A percentile compares a stretch with the other conserved stretches of the same genome.
phyloP scores from a whole-genome alignment of 2,113 vertebrate species.

The Corvus moneduloides region DNA sequence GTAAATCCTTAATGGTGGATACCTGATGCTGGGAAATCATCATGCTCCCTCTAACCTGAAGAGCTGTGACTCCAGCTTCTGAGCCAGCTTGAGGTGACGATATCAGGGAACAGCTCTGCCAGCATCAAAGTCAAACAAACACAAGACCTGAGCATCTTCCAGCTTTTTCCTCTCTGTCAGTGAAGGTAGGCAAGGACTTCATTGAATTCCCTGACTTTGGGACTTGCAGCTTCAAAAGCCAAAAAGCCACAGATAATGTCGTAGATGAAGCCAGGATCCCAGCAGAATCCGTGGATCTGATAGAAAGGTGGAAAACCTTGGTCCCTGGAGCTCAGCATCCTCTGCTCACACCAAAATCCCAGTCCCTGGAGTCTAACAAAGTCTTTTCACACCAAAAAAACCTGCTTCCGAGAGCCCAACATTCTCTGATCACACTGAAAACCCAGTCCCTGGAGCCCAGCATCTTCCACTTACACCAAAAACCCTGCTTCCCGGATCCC shows the following conservation, averaged over 20 bases:
- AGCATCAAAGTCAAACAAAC: not conserved
- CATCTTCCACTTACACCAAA: not conserved
- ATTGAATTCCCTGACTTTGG: not conserved
- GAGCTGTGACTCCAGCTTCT: not conserved
- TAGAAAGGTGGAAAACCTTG: not conserved
- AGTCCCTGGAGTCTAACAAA: not conserved
- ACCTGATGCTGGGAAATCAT: not conserved
- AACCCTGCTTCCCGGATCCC: not conserved
- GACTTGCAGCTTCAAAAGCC: not conserved
- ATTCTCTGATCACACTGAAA: not conserved
- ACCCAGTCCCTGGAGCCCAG: not conserved
- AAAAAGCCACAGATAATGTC: not conserved
- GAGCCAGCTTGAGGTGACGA: fast-evolving
- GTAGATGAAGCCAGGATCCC: not conserved
- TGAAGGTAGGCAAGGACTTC: not conserved
- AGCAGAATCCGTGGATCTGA: not conserved
- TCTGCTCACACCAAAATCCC: not conserved
- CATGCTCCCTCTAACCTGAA: not conserved
- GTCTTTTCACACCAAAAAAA: no score
- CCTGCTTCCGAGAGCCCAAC: not conserved
- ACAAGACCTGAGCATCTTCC: not conserved
- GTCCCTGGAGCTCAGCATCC: not conserved
- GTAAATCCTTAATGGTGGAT: not conserved
- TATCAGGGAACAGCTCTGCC: not conserved
- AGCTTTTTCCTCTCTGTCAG: not conserved